Conservation (phyloP, 2,797 vertebrate species). For the Acipenser ruthenus region DNA sequence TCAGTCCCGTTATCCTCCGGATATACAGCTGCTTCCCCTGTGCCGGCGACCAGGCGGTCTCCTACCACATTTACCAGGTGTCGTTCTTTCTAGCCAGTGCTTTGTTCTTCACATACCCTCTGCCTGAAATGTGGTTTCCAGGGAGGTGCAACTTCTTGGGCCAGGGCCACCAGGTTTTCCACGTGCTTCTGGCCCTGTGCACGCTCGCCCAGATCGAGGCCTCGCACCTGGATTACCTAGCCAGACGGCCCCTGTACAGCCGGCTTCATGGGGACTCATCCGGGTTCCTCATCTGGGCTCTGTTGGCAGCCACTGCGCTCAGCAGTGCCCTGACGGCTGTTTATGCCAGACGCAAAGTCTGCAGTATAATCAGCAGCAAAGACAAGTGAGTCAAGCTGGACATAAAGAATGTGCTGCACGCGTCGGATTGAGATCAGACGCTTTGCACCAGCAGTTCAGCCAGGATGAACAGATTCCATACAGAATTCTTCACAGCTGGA, state of each 20-base stretch:
- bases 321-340: conserved; percentile 51
- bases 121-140: conserved; percentile 72
- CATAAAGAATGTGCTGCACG: too few relatives aligned
- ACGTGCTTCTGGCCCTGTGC: conserved; percentile 71
- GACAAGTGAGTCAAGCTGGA: conserved; percentile 25
- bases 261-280: conserved; percentile 53
- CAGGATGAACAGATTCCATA: too few relatives aligned
- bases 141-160: conserved; percentile 75
- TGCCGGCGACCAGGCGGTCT: conserved; percentile 53
- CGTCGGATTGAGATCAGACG: too few relatives aligned
- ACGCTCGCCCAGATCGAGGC: conserved; percentile 83
- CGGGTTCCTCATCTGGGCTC: conserved; percentile 43
- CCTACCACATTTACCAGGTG: conserved; percentile 62
- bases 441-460: too few relatives aligned
- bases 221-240: conserved; percentile 65
- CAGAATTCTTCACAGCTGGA: too few relatives aligned
- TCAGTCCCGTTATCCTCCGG: conserved; percentile 70
- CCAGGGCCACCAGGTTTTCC: conserved; percentile 85
- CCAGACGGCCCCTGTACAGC: conserved; percentile 59
- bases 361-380: conserved; percentile 44
- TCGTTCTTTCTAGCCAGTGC: conserved; percentile 69
- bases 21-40: conserved; percentile 38
- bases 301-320: conserved; percentile 54
- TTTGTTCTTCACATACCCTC: conserved; percentile 72
- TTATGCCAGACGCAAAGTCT: conserved; percentile 60